Base-by-base conservation (phyloP, 1,140 invertebrate genomes). In the Bactericera cockerelli region DNA sequence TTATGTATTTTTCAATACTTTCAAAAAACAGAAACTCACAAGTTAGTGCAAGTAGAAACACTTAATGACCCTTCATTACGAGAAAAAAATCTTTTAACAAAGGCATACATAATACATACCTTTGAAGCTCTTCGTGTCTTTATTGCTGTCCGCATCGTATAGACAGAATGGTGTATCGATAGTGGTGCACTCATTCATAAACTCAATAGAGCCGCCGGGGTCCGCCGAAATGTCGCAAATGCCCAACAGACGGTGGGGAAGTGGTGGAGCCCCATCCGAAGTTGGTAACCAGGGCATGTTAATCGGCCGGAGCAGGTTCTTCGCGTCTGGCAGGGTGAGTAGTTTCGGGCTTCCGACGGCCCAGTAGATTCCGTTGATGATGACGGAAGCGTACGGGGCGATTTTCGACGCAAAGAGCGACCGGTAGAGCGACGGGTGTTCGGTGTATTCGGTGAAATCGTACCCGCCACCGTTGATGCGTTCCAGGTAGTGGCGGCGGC, bases 141-240 rank as follows among this genome's bases (percentile, higher is more conserved):
- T 95, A 68, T 99, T 97, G 49, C 93, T 81, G 70, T 99, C 93
- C 2, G 96, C 95, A 73, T 99, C 95, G 69, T 99, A 99, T 0
- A 99, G 77, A 71, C 91, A 97, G 72, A 99, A 99, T 0, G 96
- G 96, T 14, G 90, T 96, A 68, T 99, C 96, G 56, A 99, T 99
- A 0, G 95, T 99, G 0, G 97, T 99, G 67, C 95, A 99, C 69
- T 99, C 95, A 67, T 95, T 94, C 95, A 99, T 98, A 68, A 99
- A 99, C 74, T 99, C 96, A 59, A 99, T 98, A 21, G 93, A 98
- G 53, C 95, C 94, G 14, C 95, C 95, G 0, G 96, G 96, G 76
- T 99, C 97, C 1, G 96, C 96, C 2, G 91, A 95, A 66, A 99
- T 98, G 70, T 99, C 96, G 71, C 95, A 99, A 67, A 99, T 94